These are phyloP conservation scores for Coptodon rendalli DNA, from an alignment of 2,113 vertebrate species.

Conservation along the genomic window DNA sequence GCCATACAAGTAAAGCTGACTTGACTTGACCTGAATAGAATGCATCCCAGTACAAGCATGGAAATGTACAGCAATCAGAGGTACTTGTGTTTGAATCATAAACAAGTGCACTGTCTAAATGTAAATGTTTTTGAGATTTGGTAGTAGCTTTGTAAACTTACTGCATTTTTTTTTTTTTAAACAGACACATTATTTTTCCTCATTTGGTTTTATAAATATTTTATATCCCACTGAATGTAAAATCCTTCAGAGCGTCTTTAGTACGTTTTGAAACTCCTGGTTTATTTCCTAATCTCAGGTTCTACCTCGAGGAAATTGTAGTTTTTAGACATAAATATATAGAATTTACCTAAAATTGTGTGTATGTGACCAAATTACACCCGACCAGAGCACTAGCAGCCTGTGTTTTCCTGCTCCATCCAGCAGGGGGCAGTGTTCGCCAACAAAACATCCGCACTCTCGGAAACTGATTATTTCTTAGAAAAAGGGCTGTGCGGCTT, in stretches of 20 bases:
- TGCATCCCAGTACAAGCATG: not conserved
- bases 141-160: not conserved
- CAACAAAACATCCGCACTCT: not conserved
- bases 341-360: not conserved
- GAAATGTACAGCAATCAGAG: not conserved
- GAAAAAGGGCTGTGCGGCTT: not conserved
- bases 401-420: not conserved
- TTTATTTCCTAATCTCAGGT: not conserved
- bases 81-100: not conserved
- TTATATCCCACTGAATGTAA: not conserved
- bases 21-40: not conserved
- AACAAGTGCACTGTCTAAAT: not conserved
- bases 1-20: not conserved
- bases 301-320: not conserved
- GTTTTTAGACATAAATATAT: not conserved
- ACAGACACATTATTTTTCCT: not conserved
- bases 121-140: not conserved
- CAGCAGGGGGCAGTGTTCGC: conserved; percentile 34
- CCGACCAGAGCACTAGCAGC: not conserved
- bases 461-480: conserved; percentile 28
- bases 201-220: not conserved
- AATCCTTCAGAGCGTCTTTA: not conserved
- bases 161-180: not conserved
- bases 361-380: not conserved
- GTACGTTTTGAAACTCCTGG: not conserved